phyloP scores from a whole-genome alignment of 2,113 vertebrate species.

The Lagopus muta region DNA sequence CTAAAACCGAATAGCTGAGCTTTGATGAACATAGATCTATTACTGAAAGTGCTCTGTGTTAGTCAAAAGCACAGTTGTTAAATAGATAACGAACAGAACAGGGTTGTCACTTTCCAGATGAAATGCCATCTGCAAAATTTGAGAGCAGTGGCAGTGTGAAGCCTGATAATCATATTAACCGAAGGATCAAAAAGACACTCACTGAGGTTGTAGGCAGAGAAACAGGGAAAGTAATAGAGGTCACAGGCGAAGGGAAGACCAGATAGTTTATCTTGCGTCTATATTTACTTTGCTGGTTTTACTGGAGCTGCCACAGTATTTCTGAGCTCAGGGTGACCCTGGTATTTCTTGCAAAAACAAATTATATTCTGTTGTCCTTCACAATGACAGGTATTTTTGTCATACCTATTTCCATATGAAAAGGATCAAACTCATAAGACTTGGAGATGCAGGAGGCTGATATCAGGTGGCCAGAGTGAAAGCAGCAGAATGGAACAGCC shows the following conservation, averaged over 20 bases:
- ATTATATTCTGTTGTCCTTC: neutral
- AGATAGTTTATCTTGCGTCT: slow-evolving; percentile 33
- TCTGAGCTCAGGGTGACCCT: slow-evolving; percentile 16
- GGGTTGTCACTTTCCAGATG: neutral
- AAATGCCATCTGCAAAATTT: neutral
- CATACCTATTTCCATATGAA: neutral
- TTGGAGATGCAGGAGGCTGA: neutral
- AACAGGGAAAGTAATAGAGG: slow-evolving; percentile 42
- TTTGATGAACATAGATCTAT: neutral
- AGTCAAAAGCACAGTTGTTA: neutral
- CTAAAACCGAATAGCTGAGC: neutral
- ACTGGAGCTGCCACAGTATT: neutral
- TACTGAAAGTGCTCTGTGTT: neutral
- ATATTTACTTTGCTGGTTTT: slow-evolving; percentile 31
- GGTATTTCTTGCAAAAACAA: slow-evolving; percentile 21
- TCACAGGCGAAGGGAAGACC: slow-evolving; percentile 2
- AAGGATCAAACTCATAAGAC: neutral
- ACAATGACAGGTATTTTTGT: slow-evolving; percentile 11
- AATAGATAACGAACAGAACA: neutral
- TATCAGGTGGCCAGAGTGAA: neutral
- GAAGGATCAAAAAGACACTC: slow-evolving; percentile 6
- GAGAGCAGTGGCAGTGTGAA: neutral
- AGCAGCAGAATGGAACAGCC: neutral
- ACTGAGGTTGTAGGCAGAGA: slow-evolving; percentile 4
- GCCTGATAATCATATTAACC: slow-evolving; percentile 12